A percentile compares a stretch with the other conserved stretches of the same genome.
phyloP scores from a whole-genome alignment of 2,797 vertebrate genomes.

The Picus viridis region DNA sequence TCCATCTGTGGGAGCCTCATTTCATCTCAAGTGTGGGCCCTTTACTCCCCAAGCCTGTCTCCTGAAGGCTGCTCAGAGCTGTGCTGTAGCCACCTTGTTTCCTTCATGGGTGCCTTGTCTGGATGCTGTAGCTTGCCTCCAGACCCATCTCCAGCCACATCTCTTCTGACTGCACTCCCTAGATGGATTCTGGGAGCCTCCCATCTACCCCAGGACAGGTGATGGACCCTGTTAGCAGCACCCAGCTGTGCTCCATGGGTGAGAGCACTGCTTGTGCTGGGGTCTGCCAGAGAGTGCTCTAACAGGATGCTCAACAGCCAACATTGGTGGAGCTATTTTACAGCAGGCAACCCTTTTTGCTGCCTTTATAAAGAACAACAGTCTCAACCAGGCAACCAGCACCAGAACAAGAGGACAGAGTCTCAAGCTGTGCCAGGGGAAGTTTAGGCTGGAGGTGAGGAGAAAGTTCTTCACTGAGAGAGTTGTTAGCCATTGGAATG shows the following conservation, averaged over 20 bases:
- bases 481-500: too few species aligned
- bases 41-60: background rate
- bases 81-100: background rate
- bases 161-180: background rate
- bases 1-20: background rate
- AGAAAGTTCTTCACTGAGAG: too few species aligned
- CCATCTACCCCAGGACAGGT: background rate
- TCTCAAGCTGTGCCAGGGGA: too few species aligned
- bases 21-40: background rate
- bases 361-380: too few species aligned
- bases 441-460: too few species aligned
- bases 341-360: too few species aligned
- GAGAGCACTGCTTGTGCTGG: background rate
- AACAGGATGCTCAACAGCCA: too few species aligned
- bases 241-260: fast-evolving
- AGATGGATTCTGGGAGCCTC: background rate
- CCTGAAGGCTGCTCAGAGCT: background rate
- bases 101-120: fast-evolving
- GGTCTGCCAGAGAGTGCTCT: too few species aligned
- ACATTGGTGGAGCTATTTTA: too few species aligned
- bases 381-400: too few species aligned
- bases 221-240: background rate
- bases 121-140: background rate
- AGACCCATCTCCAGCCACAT: background rate
- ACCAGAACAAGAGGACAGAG: too few species aligned